Percentiles rank a stretch among this genome's conserved stretches.
phyloP scores from a whole-genome alignment of 1,140 invertebrate genomes.

The Epicauta chinensis region DNA sequence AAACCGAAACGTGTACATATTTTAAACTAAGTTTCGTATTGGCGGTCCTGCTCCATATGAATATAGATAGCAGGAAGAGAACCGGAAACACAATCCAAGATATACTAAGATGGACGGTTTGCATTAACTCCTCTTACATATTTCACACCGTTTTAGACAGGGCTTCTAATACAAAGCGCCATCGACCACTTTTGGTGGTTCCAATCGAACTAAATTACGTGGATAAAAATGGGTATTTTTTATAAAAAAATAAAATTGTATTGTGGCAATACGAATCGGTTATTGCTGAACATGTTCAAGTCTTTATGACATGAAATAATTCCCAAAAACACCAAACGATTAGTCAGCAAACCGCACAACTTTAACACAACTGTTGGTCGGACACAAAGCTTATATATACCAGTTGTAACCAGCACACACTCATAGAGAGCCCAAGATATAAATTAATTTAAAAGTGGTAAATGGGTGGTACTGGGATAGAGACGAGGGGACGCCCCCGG shows the following conservation, averaged over 20 bases:
- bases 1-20: conserved; percentile 2
- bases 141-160: conserved; percentile 25
- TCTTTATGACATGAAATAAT: conserved; percentile 23
- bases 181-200: not conserved
- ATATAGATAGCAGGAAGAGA: conserved; percentile 4
- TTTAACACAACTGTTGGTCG: conserved; percentile 21
- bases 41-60: conserved; percentile 9
- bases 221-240: no score
- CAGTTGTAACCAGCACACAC: no score
- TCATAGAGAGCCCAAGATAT: conserved; percentile 21
- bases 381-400: no score
- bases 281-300: not conserved
- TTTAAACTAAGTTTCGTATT: conserved; percentile 8
- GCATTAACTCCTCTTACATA: conserved; percentile 27
- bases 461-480: no score
- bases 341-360: conserved; percentile 27
- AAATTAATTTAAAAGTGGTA: conserved; percentile 27
- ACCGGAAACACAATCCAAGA: conserved; percentile 10
- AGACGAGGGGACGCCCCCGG: no score
- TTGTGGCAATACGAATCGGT: not conserved
- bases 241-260: conserved; percentile 13
- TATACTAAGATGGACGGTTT: conserved; percentile 21
- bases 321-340: conserved; percentile 25
- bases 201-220: not conserved
- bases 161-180: conserved; percentile 20